Conservation (phyloP, 2,797 vertebrate genomes). For the Tiaroga cobitis region DNA sequence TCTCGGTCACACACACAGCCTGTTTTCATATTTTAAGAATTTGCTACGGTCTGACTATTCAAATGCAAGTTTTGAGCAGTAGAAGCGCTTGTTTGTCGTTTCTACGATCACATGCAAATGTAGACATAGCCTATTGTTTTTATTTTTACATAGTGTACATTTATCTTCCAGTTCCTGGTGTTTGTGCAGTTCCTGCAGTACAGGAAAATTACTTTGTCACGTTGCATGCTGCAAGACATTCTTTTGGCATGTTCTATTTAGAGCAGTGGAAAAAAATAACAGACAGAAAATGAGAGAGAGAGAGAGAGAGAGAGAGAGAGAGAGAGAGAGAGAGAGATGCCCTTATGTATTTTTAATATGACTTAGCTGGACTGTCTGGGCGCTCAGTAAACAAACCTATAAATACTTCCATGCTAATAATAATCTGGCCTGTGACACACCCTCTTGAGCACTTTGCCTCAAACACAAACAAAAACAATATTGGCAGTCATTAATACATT, state of each 20-base stretch:
- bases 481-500: neutral
- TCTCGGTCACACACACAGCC: too few species aligned
- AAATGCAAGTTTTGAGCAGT: too few species aligned
- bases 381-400: constrained; percentile 36
- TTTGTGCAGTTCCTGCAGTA: neutral
- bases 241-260: neutral
- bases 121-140: too few species aligned
- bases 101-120: too few species aligned
- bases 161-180: neutral
- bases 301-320: neutral
- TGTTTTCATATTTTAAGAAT: too few species aligned
- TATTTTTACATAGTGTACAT: neutral
- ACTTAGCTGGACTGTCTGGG: constrained; percentile 1
- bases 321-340: constrained; percentile 14
- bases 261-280: neutral
- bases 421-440: constrained; percentile 6
- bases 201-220: neutral
- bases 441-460: neutral
- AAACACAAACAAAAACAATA: constrained; percentile 2
- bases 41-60: too few species aligned
- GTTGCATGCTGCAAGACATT: neutral
- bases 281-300: neutral
- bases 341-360: constrained; percentile 28
- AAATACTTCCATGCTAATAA: constrained; percentile 23
- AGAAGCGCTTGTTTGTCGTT: too few species aligned